Percentiles rank a stretch among this genome's conserved stretches.
phyloP scores from a whole-genome alignment of 1,140 invertebrate species.

The Holcopasites calliopsidis region DNA sequence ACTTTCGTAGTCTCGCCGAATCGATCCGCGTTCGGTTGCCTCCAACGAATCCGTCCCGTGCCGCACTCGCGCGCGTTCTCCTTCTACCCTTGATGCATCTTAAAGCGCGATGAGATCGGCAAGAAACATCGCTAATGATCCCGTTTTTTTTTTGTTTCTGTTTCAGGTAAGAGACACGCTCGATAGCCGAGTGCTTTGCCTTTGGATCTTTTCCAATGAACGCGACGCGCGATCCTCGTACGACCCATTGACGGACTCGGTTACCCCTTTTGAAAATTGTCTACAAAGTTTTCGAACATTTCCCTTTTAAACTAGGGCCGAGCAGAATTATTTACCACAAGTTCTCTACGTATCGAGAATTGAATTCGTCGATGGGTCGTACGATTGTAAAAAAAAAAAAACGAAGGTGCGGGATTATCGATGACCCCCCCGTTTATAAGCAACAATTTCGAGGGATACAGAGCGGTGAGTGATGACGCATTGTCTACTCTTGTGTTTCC shows the following conservation, averaged over 20 bases:
- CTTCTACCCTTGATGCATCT: slow-evolving; percentile 31
- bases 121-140: not conserved
- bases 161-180: slow-evolving; percentile 54
- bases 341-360: not conserved
- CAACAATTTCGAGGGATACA: slow-evolving; percentile 23
- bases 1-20: slow-evolving; percentile 76
- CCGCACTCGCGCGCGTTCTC: slow-evolving; percentile 19
- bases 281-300: too few species aligned
- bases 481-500: not conserved
- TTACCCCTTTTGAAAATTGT: not conserved
- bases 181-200: not conserved
- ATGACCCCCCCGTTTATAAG: not conserved
- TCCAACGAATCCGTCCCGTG: slow-evolving; percentile 46
- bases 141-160: slow-evolving; percentile 41
- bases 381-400: not conserved
- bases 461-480: slow-evolving; percentile 26
- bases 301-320: too few species aligned
- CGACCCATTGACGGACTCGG: slow-evolving; percentile 26
- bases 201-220: not conserved
- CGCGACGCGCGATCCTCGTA: slow-evolving; percentile 26
- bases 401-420: not conserved
- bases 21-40: slow-evolving; percentile 69
- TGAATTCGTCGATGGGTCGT: slow-evolving; percentile 16
- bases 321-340: not conserved
- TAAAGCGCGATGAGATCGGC: slow-evolving; percentile 31